Conservation (phyloP, 2,888 invertebrate species). For the Lithophane leautieri region DNA sequence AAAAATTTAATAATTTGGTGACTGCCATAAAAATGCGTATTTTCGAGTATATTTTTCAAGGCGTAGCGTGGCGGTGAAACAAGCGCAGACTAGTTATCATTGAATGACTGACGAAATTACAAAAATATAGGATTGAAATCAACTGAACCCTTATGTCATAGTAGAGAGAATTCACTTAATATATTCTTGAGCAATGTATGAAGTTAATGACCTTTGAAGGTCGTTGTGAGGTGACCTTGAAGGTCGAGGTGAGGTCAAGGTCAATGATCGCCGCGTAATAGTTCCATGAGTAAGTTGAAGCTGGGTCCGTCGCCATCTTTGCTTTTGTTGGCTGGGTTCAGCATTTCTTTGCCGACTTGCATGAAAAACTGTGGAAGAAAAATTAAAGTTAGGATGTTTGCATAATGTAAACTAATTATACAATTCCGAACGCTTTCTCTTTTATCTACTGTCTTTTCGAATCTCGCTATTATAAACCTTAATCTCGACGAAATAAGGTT, state of each 20-base stretch:
- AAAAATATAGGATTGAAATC: constrained; percentile 55
- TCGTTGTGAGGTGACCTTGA: constrained; percentile 46
- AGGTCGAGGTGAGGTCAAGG: constrained; percentile 52
- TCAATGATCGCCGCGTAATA: constrained; percentile 97
- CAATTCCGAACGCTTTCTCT: neutral
- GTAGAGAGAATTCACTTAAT: constrained; percentile 68
- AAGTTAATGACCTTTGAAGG: constrained; percentile 43
- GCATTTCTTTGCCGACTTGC: constrained; percentile 97
- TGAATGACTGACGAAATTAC: constrained; percentile 50
- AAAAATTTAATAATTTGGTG: constrained; percentile 4
- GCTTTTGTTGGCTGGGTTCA: constrained; percentile 94
- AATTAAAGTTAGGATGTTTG: neutral
- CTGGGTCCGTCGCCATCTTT: constrained; percentile 97
- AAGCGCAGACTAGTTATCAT: constrained; percentile 52
- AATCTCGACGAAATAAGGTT: neutral
- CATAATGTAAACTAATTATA: neutral
- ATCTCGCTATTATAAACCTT: neutral
- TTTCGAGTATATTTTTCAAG: constrained; percentile 17
- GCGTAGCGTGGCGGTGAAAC: constrained; percentile 21
- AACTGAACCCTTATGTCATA: constrained; percentile 58
- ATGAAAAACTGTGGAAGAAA: constrained; percentile 83
- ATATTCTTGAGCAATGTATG: constrained; percentile 75
- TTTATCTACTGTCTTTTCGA: neutral
- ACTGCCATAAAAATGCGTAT: constrained; percentile 6
- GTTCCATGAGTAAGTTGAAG: constrained; percentile 98